Evolutionary conservation across 1,140 invertebrate genomes (phyloP), one percentile per base, ranked within the genome.

Genomic region (Lucilia sericata): DNA sequence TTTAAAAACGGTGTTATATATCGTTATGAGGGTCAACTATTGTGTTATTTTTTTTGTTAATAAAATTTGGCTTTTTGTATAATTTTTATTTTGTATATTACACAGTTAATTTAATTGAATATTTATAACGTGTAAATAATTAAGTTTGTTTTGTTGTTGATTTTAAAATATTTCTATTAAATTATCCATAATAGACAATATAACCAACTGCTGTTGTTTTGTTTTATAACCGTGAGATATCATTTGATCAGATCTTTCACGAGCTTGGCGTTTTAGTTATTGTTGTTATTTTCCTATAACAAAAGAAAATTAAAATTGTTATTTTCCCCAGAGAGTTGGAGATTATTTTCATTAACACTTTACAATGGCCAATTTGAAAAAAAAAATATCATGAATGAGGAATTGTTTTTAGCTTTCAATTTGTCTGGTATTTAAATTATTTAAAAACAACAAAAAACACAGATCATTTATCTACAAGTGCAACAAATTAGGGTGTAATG

Each of bases 71-170:
- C 8, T 3, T 42, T 42, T 42, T 42, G 1, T 30, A 30, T 55
- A 55, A 55, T 60, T n/a, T 60, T 60, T 60, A 0, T 60, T 42
- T 42, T 3, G 25, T 30, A 3, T 30, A 14, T 55, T 55, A 14
- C 10, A 10, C 12, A 3, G 55, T 7, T 60, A 42, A 17, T 60
- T 60, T 17, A 60, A 60, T 60, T 60, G 55, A 60, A 60, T 60
- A 60, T n/a, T 60, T 60, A 60, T 60, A 14, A 60, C 55, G 55
- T 60, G 55, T 60, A 60, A 60, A 60, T 60, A 60, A 60, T n/a
- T 60, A n/a, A 60, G 14, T 60, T 60, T 17, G 17, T 60, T n/a
- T 60, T 60, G 0, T 60, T 60, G 4, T 14, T 17, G 7, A n/a
- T 60, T 17, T 60, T 60, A 60, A 60, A 60, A 60, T 17, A 60